Evolutionary conservation across 2,113 vertebrate species (phyloP).

Genomic region (Gobio gobio): DNA sequence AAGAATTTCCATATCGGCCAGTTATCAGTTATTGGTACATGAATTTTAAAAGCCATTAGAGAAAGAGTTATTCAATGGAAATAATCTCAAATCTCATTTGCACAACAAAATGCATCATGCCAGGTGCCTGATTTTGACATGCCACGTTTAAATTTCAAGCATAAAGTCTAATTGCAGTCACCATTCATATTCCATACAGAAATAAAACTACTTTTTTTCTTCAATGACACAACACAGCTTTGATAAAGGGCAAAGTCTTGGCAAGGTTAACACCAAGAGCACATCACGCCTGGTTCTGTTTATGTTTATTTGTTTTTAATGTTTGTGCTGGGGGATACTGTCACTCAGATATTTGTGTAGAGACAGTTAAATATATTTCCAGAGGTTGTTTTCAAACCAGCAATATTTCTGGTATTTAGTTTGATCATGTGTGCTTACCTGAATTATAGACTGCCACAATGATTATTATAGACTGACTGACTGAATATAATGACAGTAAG

Average conservation of each 20-base stretch:
- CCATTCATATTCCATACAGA: neutral
- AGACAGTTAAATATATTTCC: conserved; percentile 38
- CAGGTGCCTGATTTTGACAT: neutral
- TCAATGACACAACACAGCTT: neutral
- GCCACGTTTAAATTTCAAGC: neutral
- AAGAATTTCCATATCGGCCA: neutral
- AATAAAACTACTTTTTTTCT: neutral
- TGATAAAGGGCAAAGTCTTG: neutral
- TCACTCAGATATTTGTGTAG: conserved; percentile 44
- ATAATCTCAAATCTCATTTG: neutral
- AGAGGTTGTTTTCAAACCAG: conserved; percentile 51
- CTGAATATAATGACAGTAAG: neutral
- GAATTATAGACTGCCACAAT: conserved; percentile 47
- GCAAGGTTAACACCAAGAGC: neutral
- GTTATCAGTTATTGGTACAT: neutral
- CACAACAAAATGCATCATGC: neutral
- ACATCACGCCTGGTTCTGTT: neutral
- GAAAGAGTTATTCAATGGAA: neutral
- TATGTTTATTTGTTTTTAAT: conserved; percentile 24
- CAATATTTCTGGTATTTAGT: conserved; percentile 45
- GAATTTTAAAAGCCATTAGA: neutral
- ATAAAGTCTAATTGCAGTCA: neutral
- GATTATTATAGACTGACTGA: conserved; percentile 3
- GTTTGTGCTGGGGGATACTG: conserved; percentile 15
- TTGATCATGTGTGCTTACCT: conserved; percentile 59